Conservation (phyloP, 2,888 invertebrate genomes). For the Agriotes lineatus region DNA sequence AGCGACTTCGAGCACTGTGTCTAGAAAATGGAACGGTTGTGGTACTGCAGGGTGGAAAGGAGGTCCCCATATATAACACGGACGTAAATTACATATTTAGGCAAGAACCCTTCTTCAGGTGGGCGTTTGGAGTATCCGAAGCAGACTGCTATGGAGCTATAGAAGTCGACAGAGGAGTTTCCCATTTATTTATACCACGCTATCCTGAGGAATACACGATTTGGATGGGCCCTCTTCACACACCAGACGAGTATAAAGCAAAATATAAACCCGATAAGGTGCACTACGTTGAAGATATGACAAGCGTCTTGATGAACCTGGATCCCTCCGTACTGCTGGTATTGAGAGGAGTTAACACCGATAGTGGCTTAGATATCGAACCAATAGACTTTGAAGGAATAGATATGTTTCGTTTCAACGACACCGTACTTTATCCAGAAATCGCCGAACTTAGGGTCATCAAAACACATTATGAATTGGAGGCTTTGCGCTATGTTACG, state of each 20-base stretch:
- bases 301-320: conserved; percentile 70
- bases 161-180: conserved; percentile 76
- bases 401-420: conserved; percentile 82
- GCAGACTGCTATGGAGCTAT: conserved; percentile 91
- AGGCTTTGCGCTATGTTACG: conserved; percentile 90
- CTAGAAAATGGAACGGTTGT: conserved; percentile 73
- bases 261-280: conserved; percentile 89
- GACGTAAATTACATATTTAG: conserved; percentile 88
- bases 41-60: conserved; percentile 88
- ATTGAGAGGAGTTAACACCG: conserved; percentile 88
- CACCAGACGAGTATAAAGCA: conserved; percentile 78
- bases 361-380: conserved; percentile 83
- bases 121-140: conserved; percentile 93
- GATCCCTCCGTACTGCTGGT: conserved; percentile 74
- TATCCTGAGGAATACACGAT: conserved; percentile 88
- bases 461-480: conserved; percentile 87
- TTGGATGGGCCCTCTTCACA: conserved; percentile 91
- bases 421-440: conserved; percentile 80
- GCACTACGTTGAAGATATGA: conserved; percentile 77
- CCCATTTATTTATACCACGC: conserved; percentile 87
- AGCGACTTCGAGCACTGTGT: conserved; percentile 67
- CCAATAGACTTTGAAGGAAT: conserved; percentile 91
- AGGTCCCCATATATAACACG: conserved; percentile 85
- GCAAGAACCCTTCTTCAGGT: conserved; percentile 97
- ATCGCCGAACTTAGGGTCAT: conserved; percentile 90